Percentiles rank a stretch among this genome's conserved stretches.
These are phyloP conservation scores for Molorchus minor DNA, from an alignment of 2,888 invertebrate genomes.

Conservation along the genomic window DNA sequence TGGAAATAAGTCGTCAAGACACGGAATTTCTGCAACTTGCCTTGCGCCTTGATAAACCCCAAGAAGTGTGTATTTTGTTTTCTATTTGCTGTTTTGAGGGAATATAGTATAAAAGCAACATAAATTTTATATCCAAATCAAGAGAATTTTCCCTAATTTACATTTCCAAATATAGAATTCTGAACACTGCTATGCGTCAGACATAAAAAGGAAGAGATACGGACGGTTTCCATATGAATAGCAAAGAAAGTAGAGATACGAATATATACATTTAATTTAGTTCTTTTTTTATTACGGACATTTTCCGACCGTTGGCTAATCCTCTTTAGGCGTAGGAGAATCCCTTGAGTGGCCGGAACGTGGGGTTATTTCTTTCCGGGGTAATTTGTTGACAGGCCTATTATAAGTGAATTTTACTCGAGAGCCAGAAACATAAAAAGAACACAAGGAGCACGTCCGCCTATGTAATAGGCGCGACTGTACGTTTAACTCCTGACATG, in stretches of 20 bases:
- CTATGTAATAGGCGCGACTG: constrained; percentile 47
- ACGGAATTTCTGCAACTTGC: no score
- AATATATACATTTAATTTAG: constrained; percentile 18
- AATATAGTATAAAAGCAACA: no score
- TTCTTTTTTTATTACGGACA: constrained; percentile 5
- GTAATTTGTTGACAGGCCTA: constrained; percentile 46
- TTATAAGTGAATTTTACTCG: constrained; percentile 47
- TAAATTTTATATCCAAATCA: no score
- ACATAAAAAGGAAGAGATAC: not conserved
- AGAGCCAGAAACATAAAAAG: constrained; percentile 39
- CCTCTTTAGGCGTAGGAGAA: constrained; percentile 15
- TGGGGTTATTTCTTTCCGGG: constrained; percentile 28
- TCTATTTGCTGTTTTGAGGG: no score
- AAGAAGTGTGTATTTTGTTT: no score
- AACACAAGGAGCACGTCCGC: constrained; percentile 45
- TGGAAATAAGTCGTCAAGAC: no score
- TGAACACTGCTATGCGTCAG: no score
- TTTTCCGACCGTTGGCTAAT: constrained; percentile 16
- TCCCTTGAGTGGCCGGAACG: constrained; percentile 16
- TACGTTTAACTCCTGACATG: constrained; percentile 50
- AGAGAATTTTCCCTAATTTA: no score
- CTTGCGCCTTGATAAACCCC: no score
- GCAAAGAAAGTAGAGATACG: not conserved
- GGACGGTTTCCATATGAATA: constrained; percentile 7
- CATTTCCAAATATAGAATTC: no score